Evolutionary conservation across 2,113 vertebrate species (phyloP).

Genomic region (Jacana jacana): DNA sequence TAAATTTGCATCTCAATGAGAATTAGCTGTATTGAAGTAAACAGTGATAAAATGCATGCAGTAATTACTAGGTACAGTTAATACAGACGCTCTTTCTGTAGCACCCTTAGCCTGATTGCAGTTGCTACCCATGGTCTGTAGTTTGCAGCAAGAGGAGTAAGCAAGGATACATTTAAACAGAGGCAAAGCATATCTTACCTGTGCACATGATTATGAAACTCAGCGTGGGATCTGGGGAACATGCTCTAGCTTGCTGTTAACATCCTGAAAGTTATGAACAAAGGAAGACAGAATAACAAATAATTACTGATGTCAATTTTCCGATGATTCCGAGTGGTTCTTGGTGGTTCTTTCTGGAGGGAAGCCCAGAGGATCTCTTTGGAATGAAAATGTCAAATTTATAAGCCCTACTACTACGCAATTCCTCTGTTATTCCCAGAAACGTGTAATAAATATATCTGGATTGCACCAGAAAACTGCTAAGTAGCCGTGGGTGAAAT

Average conservation of each 20-base stretch:
- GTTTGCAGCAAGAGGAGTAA: not conserved
- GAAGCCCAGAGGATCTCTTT: not conserved
- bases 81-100: not conserved
- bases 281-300: not conserved
- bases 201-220: not conserved
- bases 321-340: not conserved
- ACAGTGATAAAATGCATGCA: not conserved
- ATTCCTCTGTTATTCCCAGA: not conserved
- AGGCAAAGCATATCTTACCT: not conserved
- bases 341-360: not conserved
- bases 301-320: not conserved
- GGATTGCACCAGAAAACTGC: not conserved
- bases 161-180: not conserved
- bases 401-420: rapidly evolving
- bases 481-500: not conserved
- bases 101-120: not conserved
- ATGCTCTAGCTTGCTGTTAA: not conserved
- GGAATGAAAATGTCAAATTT: not conserved
- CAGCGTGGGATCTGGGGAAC: not conserved
- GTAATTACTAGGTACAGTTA: not conserved
- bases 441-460: not conserved
- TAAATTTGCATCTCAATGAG: not conserved
- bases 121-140: not conserved
- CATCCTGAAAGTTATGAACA: not conserved
- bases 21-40: not conserved